Conservation (phyloP, 2,888 invertebrate genomes). For the Agonopterix alstromeriana region DNA sequence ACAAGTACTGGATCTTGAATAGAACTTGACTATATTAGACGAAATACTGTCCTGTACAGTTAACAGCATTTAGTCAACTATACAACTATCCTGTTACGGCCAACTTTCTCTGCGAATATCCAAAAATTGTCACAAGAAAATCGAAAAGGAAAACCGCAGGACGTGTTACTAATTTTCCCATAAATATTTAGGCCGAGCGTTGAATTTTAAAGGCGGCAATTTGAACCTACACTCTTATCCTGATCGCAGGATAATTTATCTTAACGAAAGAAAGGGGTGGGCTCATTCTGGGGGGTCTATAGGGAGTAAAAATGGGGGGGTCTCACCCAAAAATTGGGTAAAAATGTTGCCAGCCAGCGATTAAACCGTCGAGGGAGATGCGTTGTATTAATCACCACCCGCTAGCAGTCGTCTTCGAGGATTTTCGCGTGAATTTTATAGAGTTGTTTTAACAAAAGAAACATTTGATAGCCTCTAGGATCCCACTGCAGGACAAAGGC, state of each 20-base stretch:
- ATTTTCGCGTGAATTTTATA: slow-evolving; percentile 45
- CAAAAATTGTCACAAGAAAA: slow-evolving; percentile 8
- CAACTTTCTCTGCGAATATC: too few species aligned
- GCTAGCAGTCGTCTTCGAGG: slow-evolving; percentile 62
- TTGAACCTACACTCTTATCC: slow-evolving; percentile 76
- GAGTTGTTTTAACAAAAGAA: slow-evolving; percentile 28
- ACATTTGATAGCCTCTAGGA: neutral
- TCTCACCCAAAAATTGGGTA: slow-evolving; percentile 73
- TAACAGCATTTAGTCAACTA: too few species aligned
- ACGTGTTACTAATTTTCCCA: slow-evolving; percentile 45
- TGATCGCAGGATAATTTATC: slow-evolving; percentile 76
- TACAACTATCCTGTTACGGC: too few species aligned
- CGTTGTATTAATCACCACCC: slow-evolving; percentile 77
- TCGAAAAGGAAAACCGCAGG: slow-evolving; percentile 32
- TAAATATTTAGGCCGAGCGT: slow-evolving; percentile 68
- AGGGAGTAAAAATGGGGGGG: slow-evolving; percentile 33
- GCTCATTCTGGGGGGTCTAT: slow-evolving; percentile 27
- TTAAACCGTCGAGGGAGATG: slow-evolving; percentile 75
- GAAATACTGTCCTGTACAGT: too few species aligned
- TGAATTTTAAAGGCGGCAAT: slow-evolving; percentile 76
- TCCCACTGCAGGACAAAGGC: too few species aligned
- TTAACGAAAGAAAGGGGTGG: slow-evolving; percentile 77
- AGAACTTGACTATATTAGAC: too few species aligned
- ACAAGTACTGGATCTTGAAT: too few species aligned
- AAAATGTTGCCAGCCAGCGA: slow-evolving; percentile 76